phyloP scores from a whole-genome alignment of 2,113 vertebrate species.

The Antennarius striatus region DNA sequence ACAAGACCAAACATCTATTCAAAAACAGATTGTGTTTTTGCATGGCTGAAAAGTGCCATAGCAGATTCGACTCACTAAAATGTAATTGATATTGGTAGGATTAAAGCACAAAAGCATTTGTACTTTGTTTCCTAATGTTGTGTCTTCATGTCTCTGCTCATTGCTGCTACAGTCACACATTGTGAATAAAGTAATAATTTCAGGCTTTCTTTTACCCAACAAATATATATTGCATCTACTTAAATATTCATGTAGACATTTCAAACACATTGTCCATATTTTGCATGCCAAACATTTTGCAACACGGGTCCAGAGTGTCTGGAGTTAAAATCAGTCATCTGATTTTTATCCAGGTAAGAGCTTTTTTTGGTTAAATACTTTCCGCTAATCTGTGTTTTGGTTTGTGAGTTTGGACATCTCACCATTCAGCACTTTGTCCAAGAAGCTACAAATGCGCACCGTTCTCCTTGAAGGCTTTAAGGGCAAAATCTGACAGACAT shows the following conservation, averaged over 20 bases:
- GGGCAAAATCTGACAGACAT: conserved; percentile 31
- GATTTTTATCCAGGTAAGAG: conserved; percentile 49
- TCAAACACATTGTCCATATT: conserved; percentile 15
- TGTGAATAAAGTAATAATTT: conserved; percentile 17
- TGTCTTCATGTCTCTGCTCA: neutral
- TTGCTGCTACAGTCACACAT: conserved; percentile 15
- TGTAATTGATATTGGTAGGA: conserved; percentile 31
- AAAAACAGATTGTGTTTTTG: conserved; percentile 27
- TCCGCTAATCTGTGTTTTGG: conserved; percentile 50
- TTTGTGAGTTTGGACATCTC: conserved; percentile 23
- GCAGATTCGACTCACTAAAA: conserved; percentile 24
- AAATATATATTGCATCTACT: neutral
- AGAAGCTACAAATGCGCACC: conserved; percentile 33
- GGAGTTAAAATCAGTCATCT: conserved; percentile 40
- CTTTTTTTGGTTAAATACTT: conserved; percentile 48
- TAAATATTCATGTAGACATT: conserved; percentile 39
- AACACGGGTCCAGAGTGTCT: conserved; percentile 41
- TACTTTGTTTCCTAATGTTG: conserved; percentile 7
- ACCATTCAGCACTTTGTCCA: conserved; percentile 11
- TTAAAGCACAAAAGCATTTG: conserved; percentile 30
- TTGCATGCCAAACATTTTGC: conserved; percentile 21
- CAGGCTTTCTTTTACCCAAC: neutral
- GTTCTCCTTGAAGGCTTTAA: conserved; percentile 30
- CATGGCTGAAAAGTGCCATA: conserved; percentile 16
- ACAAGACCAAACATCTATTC: conserved; percentile 33